phyloP scores from a whole-genome alignment of 1,140 invertebrate species.

The Oedothorax gibbosus region DNA sequence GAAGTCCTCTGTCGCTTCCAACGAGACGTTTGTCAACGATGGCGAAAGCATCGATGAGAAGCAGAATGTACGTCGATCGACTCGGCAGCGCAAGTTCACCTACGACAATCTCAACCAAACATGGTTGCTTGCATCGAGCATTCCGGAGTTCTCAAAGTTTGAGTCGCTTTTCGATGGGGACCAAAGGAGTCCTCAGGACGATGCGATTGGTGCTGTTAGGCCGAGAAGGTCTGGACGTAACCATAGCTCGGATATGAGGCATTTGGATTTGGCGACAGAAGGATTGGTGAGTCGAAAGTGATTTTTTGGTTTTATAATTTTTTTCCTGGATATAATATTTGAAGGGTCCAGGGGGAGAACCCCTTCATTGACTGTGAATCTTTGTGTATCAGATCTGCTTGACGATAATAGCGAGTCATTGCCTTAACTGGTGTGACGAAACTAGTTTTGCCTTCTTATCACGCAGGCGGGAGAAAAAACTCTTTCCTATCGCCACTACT shows the following conservation, averaged over 20 bases:
- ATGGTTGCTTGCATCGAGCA: constrained; percentile 51
- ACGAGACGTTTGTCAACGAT: constrained; percentile 51
- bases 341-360: too few species aligned
- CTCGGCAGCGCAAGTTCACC: constrained; percentile 73
- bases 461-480: too few species aligned
- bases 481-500: too few species aligned
- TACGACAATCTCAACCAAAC: constrained; percentile 65
- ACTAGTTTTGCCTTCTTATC: too few species aligned
- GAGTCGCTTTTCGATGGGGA: constrained; percentile 70
- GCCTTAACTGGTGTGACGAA: too few species aligned
- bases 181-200: constrained; percentile 40
- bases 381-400: too few species aligned
- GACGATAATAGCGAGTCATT: too few species aligned
- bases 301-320: constrained; percentile 20
- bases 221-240: constrained; percentile 51
- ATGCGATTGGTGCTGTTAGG: constrained; percentile 10
- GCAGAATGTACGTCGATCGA: constrained; percentile 71
- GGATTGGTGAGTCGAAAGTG: constrained; percentile 39
- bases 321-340: too few species aligned
- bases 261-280: constrained; percentile 9
- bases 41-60: constrained; percentile 29
- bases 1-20: constrained; percentile 27
- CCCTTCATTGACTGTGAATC: too few species aligned
- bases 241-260: constrained; percentile 36
- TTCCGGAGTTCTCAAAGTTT: constrained; percentile 66